Conservation (phyloP, 2,888 invertebrate species). For the Epirrhoe tristata region DNA sequence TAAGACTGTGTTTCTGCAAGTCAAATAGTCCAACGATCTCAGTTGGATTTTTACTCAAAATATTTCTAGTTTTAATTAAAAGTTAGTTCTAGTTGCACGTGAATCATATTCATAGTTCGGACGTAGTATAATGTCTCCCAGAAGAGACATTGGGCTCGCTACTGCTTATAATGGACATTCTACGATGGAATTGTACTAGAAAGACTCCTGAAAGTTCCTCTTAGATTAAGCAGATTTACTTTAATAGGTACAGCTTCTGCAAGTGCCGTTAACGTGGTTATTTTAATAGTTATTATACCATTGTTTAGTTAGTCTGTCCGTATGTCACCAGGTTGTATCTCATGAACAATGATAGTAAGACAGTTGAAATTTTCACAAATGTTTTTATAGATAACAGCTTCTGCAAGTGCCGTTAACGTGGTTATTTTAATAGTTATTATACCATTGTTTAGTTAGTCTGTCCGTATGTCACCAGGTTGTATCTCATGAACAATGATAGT, state of each 20-base stretch:
- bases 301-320: not conserved
- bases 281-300: slow-evolving; percentile 5
- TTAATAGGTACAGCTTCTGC: slow-evolving; percentile 28
- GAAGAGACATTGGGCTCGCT: slow-evolving; percentile 60
- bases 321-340: no score
- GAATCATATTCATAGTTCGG: slow-evolving; percentile 67
- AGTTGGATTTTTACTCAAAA: slow-evolving; percentile 57
- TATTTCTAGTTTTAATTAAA: slow-evolving; percentile 76
- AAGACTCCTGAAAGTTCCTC: slow-evolving; percentile 48
- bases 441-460: not conserved
- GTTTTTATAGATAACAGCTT: no score
- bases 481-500: no score
- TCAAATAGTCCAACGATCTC: slow-evolving; percentile 46
- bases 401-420: slow-evolving; percentile 16
- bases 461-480: no score
- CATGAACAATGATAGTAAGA: no score
- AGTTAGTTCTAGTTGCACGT: slow-evolving; percentile 60
- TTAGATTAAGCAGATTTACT: slow-evolving; percentile 39
- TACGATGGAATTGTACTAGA: slow-evolving; percentile 49
- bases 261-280: slow-evolving; percentile 19
- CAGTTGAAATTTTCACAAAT: no score
- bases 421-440: slow-evolving; percentile 10
- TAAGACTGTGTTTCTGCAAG: slow-evolving; percentile 47
- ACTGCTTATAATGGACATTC: slow-evolving; percentile 57
- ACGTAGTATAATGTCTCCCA: slow-evolving; percentile 62